These are phyloP conservation scores for Cuculus canorus DNA, from an alignment of 2,797 vertebrate genomes.

Conservation along the genomic window DNA sequence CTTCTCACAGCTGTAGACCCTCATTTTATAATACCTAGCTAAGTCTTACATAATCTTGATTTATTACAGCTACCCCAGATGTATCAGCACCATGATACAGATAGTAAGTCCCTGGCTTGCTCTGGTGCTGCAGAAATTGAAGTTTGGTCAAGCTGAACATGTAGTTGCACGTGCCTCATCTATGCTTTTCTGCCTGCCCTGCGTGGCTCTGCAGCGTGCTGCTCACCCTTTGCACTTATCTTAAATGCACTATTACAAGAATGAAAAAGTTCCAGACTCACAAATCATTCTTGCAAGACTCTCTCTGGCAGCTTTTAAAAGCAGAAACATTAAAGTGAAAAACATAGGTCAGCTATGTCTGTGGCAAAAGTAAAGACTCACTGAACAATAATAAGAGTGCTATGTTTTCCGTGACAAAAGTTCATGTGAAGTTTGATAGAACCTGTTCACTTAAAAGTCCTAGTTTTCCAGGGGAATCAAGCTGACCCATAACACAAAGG, in stretches of 20 bases:
- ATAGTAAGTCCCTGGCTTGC: background rate
- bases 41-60: background rate
- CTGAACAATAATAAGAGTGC: background rate
- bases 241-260: background rate
- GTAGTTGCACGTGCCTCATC: rapidly evolving
- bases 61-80: background rate
- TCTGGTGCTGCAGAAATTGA: background rate
- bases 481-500: background rate
- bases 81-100: background rate
- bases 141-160: background rate
- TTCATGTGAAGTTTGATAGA: background rate
- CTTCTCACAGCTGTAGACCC: background rate
- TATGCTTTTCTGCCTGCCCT: background rate
- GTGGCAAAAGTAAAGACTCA: background rate
- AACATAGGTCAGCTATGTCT: background rate
- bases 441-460: background rate
- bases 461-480: background rate
- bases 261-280: background rate
- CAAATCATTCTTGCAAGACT: background rate
- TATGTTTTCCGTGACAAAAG: background rate
- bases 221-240: background rate
- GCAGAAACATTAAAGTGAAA: background rate
- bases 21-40: background rate
- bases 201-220: background rate
- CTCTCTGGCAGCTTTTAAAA: background rate